Percentiles rank a stretch among this genome's conserved stretches.
These are phyloP conservation scores for Chalcis sispes DNA, from an alignment of 2,888 invertebrate genomes.

Conservation along the genomic window DNA sequence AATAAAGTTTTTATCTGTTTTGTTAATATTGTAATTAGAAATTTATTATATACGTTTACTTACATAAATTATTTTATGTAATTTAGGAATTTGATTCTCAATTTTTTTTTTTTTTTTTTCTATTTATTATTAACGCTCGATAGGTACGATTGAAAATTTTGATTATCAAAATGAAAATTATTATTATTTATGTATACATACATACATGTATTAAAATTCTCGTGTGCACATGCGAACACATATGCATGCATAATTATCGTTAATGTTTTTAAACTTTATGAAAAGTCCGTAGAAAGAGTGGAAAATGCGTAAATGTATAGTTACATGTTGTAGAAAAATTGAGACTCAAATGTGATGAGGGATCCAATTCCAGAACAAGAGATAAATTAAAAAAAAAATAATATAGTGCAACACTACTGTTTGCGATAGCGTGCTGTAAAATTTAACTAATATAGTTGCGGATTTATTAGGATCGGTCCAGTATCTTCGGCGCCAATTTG, in stretches of 20 bases:
- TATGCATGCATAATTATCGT: constrained; percentile 66
- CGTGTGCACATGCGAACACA: constrained; percentile 28
- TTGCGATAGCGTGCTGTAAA: constrained; percentile 32
- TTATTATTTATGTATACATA: constrained; percentile 63
- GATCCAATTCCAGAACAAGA: constrained; percentile 36
- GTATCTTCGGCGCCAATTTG: constrained; percentile 29
- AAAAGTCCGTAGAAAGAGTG: constrained; percentile 50
- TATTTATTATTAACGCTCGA: constrained; percentile 48
- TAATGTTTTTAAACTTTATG: constrained; percentile 73
- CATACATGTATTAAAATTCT: constrained; percentile 51
- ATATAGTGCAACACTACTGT: constrained; percentile 44
- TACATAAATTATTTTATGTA: constrained; percentile 3
- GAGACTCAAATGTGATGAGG: constrained; percentile 51
- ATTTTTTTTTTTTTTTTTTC: too few species aligned
- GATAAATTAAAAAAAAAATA: constrained; percentile 32
- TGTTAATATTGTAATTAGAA: constrained; percentile 19
- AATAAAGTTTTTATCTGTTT: constrained; percentile 39
- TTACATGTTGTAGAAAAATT: constrained; percentile 49
- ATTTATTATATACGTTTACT: constrained; percentile 29
- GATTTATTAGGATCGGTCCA: constrained; percentile 25
- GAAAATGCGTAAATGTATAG: constrained; percentile 48
- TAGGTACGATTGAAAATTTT: constrained; percentile 43
- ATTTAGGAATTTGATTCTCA: too few species aligned
- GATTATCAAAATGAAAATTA: constrained; percentile 47
- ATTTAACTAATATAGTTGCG: constrained; percentile 28